Conservation (phyloP, 2,797 vertebrate species). For the Anolis apletophallus region DNA sequence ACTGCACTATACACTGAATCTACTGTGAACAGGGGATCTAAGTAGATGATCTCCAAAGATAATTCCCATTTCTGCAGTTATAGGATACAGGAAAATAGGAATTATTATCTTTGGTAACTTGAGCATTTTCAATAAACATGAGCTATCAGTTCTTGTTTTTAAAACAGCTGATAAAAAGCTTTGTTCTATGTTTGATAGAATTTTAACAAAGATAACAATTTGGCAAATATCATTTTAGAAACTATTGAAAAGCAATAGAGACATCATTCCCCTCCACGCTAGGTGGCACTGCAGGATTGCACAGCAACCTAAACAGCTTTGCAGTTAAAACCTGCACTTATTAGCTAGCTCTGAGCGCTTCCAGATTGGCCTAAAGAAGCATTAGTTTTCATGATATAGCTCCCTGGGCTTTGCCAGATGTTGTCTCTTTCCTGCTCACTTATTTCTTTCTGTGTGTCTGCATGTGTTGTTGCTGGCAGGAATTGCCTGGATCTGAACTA, state of each 20-base stretch:
- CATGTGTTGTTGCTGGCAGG: no score
- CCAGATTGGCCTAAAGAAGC: no score
- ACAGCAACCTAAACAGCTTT: not conserved
- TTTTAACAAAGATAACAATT: not conserved
- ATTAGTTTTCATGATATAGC: no score
- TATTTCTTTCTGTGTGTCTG: no score
- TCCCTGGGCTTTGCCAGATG: no score
- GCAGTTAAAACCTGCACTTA: not conserved
- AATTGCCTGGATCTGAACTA: no score
- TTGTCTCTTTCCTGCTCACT: no score
- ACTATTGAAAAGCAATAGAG: not conserved
- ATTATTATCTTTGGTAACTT: not conserved
- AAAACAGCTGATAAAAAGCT: not conserved
- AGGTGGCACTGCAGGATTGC: constrained; percentile 22
- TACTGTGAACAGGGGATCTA: not conserved
- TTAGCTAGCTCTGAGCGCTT: not conserved
- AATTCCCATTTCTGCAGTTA: not conserved
- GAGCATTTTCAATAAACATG: not conserved
- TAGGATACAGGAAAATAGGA: not conserved
- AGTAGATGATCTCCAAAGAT: not conserved
- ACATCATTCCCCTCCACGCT: constrained; percentile 1
- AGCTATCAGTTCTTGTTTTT: not conserved
- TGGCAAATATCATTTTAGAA: not conserved
- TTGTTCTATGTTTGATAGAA: not conserved
- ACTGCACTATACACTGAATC: no score